These are phyloP conservation scores for Xiphias gladius DNA, from an alignment of 2,113 vertebrate species.

Conservation along the genomic window DNA sequence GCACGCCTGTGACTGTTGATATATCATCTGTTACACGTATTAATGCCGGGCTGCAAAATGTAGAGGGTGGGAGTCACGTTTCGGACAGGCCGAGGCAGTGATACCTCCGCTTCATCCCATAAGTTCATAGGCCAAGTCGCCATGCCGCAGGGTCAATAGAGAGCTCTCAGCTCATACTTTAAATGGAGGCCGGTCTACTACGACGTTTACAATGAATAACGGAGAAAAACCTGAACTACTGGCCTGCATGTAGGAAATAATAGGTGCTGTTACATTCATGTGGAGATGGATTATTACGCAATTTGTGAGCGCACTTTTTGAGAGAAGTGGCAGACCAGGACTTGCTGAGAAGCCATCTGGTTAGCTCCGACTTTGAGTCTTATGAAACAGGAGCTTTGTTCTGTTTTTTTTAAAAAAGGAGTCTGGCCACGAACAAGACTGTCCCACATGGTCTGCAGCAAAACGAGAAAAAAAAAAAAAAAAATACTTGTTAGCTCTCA, in stretches of 20 bases:
- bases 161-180: neutral
- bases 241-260: neutral
- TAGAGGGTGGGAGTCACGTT: constrained; percentile 46
- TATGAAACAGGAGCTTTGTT: too few species aligned
- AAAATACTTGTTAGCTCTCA: neutral
- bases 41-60: constrained; percentile 39
- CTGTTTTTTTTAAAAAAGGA: neutral
- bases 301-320: neutral
- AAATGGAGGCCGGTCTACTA: neutral
- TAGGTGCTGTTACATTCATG: neutral
- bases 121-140: constrained; percentile 2
- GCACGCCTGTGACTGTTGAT: neutral
- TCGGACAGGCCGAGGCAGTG: constrained; percentile 16
- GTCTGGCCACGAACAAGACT: neutral
- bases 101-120: too few species aligned
- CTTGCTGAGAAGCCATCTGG: neutral
- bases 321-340: neutral
- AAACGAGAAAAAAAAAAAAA: too few species aligned
- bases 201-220: neutral
- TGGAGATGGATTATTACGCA: neutral
- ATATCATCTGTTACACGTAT: constrained; percentile 54
- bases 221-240: neutral
- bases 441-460: neutral
- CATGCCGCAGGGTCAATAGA: neutral
- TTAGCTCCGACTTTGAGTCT: neutral